Conservation (phyloP, 2,888 invertebrate genomes). For the Sclerodermus sp. region DNA sequence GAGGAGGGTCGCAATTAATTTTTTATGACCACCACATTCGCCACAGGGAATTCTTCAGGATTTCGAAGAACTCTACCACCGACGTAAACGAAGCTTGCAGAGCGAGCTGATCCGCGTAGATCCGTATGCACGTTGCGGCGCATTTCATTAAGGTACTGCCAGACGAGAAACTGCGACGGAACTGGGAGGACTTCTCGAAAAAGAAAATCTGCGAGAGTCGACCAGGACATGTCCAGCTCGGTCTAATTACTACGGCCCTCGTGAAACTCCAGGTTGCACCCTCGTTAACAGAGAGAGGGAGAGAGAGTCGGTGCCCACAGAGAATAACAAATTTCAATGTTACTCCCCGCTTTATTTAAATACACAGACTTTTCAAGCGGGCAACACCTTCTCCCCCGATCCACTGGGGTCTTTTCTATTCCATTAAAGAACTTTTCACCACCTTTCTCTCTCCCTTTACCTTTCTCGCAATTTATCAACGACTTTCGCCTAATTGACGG, state of each 20-base stretch:
- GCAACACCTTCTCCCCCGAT: too few species aligned
- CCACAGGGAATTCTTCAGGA: conserved; percentile 30
- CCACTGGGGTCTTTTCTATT: too few species aligned
- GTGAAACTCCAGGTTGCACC: conserved; percentile 23
- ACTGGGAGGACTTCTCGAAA: conserved; percentile 9
- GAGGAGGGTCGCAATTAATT: conserved; percentile 34
- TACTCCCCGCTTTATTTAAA: background rate
- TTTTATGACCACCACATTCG: conserved; percentile 28
- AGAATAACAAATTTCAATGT: conserved; percentile 32
- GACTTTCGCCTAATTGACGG: too few species aligned
- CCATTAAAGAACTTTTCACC: too few species aligned
- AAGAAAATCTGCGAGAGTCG: conserved; percentile 18
- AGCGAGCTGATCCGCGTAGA: conserved; percentile 27
- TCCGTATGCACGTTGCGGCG: conserved; percentile 39
- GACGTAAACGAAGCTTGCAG: conserved; percentile 18
- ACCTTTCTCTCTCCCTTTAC: too few species aligned
- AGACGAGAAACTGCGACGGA: conserved; percentile 9
- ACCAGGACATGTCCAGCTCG: conserved; percentile 23
- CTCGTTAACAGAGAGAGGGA: conserved; percentile 30
- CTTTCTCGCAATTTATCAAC: too few species aligned
- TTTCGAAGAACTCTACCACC: conserved; percentile 32
- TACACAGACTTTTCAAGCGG: background rate
- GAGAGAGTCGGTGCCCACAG: conserved; percentile 11
- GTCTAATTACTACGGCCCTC: conserved; percentile 26
- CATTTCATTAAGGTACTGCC: conserved; percentile 37